Conservation (phyloP, 2,888 invertebrate genomes). For the Erynnis tages region DNA sequence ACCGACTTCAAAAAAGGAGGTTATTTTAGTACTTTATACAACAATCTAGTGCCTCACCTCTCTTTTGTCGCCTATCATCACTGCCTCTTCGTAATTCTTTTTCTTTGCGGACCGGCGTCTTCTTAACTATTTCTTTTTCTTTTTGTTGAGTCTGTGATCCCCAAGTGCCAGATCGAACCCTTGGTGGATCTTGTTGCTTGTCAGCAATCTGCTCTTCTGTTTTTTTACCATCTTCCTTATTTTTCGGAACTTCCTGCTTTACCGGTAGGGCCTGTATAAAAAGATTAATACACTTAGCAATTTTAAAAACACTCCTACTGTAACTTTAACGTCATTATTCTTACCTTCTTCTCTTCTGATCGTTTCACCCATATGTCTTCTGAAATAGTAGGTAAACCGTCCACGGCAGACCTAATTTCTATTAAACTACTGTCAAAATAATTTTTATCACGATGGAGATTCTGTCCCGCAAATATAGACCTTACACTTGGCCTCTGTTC, state of each 20-base stretch:
- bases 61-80: conserved; percentile 65
- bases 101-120: conserved; percentile 44
- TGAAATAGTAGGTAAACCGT: conserved; percentile 81
- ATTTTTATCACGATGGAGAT: conserved; percentile 87
- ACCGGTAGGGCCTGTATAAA: conserved; percentile 10
- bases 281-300: too few species aligned
- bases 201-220: conserved; percentile 10
- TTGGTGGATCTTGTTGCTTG: conserved; percentile 40
- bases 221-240: conserved; percentile 25
- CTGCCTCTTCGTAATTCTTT: conserved; percentile 57
- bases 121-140: conserved; percentile 51
- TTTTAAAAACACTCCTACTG: too few species aligned
- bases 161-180: conserved; percentile 85
- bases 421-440: conserved; percentile 92
- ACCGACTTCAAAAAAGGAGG: too few species aligned
- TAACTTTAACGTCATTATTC: conserved; percentile 38
- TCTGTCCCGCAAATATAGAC: conserved; percentile 80
- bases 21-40: too few species aligned
- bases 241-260: conserved; percentile 6
- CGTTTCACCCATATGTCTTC: conserved; percentile 89
- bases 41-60: too few species aligned
- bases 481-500: conserved; percentile 82
- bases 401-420: conserved; percentile 89
- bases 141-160: conserved; percentile 59
- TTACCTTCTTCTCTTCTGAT: conserved; percentile 81